Percentiles rank a stretch among this genome's conserved stretches.
Evolutionary conservation across 2,113 vertebrate species (phyloP).

Genomic region (Scortum barcoo): DNA sequence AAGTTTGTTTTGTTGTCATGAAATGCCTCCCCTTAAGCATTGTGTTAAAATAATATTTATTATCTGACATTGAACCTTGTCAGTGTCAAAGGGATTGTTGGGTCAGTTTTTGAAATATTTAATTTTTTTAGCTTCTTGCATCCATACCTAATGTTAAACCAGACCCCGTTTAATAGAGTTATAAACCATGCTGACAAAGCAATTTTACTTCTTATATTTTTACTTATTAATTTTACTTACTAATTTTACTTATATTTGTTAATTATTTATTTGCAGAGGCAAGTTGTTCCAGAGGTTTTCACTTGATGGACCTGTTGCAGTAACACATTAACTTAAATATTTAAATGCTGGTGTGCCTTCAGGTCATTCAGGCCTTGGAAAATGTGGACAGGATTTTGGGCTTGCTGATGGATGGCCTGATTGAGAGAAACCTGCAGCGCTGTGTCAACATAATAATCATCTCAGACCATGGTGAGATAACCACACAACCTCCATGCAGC

Average conservation of each 20-base stretch:
- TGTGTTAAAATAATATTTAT: neutral
- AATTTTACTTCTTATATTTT: no score
- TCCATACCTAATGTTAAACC: neutral
- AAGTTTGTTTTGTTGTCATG: neutral
- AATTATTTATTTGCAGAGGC: slow-evolving; percentile 8
- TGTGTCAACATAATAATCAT: slow-evolving; percentile 93
- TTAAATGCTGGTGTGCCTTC: slow-evolving; percentile 16
- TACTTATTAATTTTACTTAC: no score
- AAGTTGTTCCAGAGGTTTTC: neutral
- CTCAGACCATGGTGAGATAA: slow-evolving; percentile 93
- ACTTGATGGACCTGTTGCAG: neutral
- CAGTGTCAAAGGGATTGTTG: no score
- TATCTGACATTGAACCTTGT: neutral
- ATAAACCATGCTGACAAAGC: neutral
- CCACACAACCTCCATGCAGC: neutral
- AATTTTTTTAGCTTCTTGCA: neutral
- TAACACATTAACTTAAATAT: neutral
- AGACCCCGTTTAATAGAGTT: neutral
- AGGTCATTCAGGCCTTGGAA: slow-evolving; percentile 89
- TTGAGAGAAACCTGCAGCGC: slow-evolving; percentile 86
- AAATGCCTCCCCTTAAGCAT: neutral
- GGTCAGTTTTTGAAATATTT: no score
- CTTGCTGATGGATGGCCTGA: slow-evolving; percentile 93
- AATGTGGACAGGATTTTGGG: slow-evolving; percentile 87
- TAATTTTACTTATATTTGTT: neutral